Evolutionary conservation across 2,797 vertebrate species (phyloP).

Genomic region (Apodemus agrarius): DNA sequence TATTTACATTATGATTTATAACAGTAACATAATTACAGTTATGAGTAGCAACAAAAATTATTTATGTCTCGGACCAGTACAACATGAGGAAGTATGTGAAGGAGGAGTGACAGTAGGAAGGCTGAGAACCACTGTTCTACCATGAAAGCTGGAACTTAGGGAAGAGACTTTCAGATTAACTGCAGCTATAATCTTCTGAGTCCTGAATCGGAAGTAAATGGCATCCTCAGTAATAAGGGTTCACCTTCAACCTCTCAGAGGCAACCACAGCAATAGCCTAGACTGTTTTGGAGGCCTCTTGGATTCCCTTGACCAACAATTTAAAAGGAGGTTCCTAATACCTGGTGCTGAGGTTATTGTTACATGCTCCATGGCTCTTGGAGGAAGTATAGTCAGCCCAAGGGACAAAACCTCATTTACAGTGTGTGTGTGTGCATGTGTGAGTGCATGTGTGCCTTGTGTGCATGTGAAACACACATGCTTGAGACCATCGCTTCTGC

Average conservation of each 20-base stretch:
- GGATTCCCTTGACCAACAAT: neutral
- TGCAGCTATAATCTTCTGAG: neutral
- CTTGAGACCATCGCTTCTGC: too few species aligned
- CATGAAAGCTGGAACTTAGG: neutral
- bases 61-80: neutral
- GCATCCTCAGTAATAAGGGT: neutral
- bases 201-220: neutral
- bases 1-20: neutral
- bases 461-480: neutral
- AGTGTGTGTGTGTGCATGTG: neutral
- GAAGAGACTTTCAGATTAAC: neutral
- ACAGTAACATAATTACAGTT: neutral
- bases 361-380: neutral
- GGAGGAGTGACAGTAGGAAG: neutral
- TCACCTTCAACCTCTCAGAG: neutral
- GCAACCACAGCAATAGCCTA: neutral
- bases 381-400: rapidly evolving
- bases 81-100: neutral
- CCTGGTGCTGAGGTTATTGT: neutral
- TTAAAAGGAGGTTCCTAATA: neutral
- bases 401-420: neutral
- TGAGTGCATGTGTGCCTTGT: neutral
- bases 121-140: neutral
- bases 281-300: neutral
- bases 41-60: neutral